Base-by-base conservation (phyloP, 2,888 invertebrate species). In the Tanytarsus gracilentus region DNA sequence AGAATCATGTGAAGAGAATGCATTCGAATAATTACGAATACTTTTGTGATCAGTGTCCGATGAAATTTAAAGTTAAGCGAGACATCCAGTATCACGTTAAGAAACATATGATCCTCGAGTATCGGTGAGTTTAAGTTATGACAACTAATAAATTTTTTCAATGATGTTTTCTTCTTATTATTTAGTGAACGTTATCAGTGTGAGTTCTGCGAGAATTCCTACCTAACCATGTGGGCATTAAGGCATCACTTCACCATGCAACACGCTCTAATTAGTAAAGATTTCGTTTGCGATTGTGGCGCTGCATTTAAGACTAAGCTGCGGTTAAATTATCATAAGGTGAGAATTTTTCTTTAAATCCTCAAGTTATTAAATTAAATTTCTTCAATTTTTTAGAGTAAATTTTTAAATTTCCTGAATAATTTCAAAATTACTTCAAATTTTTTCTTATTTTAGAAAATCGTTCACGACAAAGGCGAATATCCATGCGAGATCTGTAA, bases 281-380 rank as follows among this genome's bases (percentile, higher is more conserved):
- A 44, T 9, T 44, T 44, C 23, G 40, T 44, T 4, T 44, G 40
- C 21, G 40, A 44, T 21, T 44, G 40, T 44, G 40, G 40, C 8
- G 40, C 40, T 18, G 40, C 40, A 44, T 44, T 44, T 44, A 44
- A 44, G 9, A 44, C 40, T 21, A 18, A 44, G 23, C 18, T 44
- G 40, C 18, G 40, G 11, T 44, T 44, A 44, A 44, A 44, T 44
- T 44, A 44, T 44, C 40, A 44, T 44, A 4, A 11, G 23, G 40
- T 44, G 23, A 44, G 40, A n/a, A n/a, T n/a, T n/a, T n/a, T 44
- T 21, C 1, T 7, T 7, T 29, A 7, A 29, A 29, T 29, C 9
- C 29, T 29, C 9, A 29, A 29, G 9, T 7, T 29, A 7, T 29
- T 7, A 29, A 29, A 29, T 29, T 29, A 29, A 29, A 9, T 7